Conservation (phyloP, 2,113 vertebrate genomes). For the Ascaphus truei region DNA sequence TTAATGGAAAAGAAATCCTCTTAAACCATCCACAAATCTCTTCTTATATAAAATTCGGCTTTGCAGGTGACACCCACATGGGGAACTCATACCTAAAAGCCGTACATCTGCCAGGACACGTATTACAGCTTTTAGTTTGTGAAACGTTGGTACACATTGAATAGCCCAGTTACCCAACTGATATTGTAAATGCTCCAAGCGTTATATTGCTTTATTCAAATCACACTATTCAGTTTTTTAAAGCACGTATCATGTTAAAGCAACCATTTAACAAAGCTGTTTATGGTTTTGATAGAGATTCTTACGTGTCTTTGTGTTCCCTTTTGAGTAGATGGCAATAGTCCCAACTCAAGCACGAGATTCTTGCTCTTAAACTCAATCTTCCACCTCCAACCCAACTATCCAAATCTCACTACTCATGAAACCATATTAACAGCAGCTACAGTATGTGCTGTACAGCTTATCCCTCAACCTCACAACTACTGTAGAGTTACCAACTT, state of each 20-base stretch:
- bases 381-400: too few relatives aligned
- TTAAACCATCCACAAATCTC: slow-evolving; percentile 17
- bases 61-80: slow-evolving; percentile 4
- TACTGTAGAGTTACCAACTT: too few relatives aligned
- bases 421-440: too few relatives aligned
- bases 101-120: not conserved
- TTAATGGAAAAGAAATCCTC: not conserved
- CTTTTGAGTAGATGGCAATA: not conserved
- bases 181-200: not conserved
- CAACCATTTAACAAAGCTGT: not conserved
- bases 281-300: too few relatives aligned
- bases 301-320: not conserved
- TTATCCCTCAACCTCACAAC: too few relatives aligned
- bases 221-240: not conserved
- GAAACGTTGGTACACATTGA: not conserved
- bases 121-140: not conserved
- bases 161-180: not conserved
- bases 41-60: slow-evolving; percentile 2
- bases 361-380: too few relatives aligned
- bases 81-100: not conserved
- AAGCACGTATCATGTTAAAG: not conserved
- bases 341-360: too few relatives aligned
- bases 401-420: too few relatives aligned
- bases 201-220: not conserved
- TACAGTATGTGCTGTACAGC: too few relatives aligned